Base-by-base conservation (phyloP, 1,140 invertebrate species). In the Bemisia tabaci region DNA sequence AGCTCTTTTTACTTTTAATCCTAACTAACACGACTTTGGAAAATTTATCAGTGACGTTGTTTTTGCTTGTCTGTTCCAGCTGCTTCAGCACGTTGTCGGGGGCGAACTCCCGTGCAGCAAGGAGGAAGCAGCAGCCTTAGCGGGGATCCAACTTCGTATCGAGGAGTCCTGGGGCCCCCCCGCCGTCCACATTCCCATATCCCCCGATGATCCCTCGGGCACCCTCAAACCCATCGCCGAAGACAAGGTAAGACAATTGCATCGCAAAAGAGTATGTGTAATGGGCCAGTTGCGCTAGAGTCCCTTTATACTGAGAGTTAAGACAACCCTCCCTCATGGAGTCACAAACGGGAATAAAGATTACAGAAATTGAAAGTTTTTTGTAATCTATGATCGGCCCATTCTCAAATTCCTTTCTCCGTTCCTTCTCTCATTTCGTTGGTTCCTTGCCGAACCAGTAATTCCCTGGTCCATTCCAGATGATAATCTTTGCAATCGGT, bases 81-180 rank as follows among this genome's bases (percentile, higher is more conserved):
- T 88, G 65, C 82, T 87, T 74, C 80, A 84, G 68, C 75, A 85
- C 71, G 82, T 88, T 21, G 79, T 87, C 58, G 78, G 77, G 59
- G 86, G 86, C 22, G 82, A 83, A 22, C 72, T 88, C 65, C 84
- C 84, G 1, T 87, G 85, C 73, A 83, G 83, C 61, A 85, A 86
- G 73, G 86, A 88, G 67, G 86, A 88, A 70, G 85, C 85, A 2
- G 84, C 85, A 0, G 80, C 82, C 9, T 73, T 88, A 62, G 86
- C 87, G 12, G 83, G 83, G 24, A 84, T 88, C 59, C 86, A 88
- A 72, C 77, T 88, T 1, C 80, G 85, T 26, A 81, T 88, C 33
- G 84, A 87, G 70, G 85, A 87, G 72, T 81, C 80, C 17, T 86
- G 85, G 82, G 84, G 84, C 17, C 68, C 72, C 33, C 68, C 70